Conservation (phyloP, 2,113 vertebrate genomes). For the Craseonycteris thonglongyai region DNA sequence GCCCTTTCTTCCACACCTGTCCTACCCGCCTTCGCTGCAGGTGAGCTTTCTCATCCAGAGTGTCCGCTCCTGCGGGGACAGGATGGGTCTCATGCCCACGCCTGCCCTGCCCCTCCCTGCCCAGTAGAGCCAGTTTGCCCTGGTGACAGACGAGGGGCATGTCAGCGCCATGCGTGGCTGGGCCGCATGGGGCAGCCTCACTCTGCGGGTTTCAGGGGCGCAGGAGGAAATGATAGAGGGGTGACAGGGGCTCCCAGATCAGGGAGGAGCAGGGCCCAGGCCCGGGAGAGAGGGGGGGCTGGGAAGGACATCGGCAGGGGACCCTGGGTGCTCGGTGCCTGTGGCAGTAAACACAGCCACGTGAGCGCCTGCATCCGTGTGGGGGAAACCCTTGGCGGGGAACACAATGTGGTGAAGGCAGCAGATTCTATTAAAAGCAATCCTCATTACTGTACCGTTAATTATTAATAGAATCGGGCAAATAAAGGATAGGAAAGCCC, state of each 20-base stretch:
- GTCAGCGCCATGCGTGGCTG: neutral
- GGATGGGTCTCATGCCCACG: neutral
- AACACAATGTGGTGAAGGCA: conserved; percentile 10
- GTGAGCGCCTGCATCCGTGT: neutral
- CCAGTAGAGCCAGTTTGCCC: neutral
- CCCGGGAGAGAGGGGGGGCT: fast-evolving
- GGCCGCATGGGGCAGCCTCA: neutral
- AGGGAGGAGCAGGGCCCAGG: fast-evolving
- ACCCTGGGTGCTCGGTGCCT: neutral
- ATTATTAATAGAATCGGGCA: conserved; percentile 77
- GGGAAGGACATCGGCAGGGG: neutral
- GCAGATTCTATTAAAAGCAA: conserved; percentile 71
- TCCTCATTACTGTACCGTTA: conserved; percentile 69
- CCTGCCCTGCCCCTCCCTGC: too few relatives aligned
- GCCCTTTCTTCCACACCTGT: neutral
- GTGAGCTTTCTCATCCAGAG: neutral
- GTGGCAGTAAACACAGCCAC: conserved; percentile 41
- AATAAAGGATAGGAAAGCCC: conserved; percentile 74
- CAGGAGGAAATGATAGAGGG: neutral
- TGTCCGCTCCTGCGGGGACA: fast-evolving
- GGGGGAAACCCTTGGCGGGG: conserved; percentile 61
- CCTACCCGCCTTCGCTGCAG: neutral
- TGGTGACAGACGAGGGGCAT: neutral
- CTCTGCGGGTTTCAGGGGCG: neutral
- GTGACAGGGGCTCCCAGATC: neutral